These are phyloP conservation scores for Muscidifurax raptorellus DNA, from an alignment of 1,140 invertebrate species.

Conservation along the genomic window DNA sequence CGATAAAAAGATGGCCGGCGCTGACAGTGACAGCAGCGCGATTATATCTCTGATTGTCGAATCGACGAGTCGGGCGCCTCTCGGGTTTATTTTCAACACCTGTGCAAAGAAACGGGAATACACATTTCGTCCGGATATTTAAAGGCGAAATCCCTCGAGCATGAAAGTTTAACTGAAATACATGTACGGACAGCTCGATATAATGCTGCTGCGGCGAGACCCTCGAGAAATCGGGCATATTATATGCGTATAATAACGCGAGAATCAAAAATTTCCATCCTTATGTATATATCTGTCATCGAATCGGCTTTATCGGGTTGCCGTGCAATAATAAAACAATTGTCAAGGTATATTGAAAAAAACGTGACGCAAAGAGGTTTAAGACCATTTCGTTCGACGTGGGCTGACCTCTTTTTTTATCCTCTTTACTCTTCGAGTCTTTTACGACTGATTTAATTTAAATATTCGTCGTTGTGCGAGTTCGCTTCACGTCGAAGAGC, in stretches of 20 bases:
- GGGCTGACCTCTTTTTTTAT: no score
- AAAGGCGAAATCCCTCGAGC: conserved; percentile 1
- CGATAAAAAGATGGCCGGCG: conserved; percentile 10
- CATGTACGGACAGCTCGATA: not conserved
- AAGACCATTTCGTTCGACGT: no score
- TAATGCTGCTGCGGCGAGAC: not conserved
- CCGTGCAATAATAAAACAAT: not conserved
- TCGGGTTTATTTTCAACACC: not conserved
- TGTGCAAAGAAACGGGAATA: conserved; percentile 27
- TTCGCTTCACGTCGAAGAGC: no score
- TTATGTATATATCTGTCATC: not conserved
- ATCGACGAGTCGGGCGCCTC: not conserved
- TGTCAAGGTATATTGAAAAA: no score
- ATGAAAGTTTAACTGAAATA: not conserved
- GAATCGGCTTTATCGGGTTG: not conserved
- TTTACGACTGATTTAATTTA: no score
- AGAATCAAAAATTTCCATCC: not conserved
- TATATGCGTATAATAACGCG: no score
- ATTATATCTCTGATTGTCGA: conserved; percentile 29
- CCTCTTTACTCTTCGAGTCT: no score
- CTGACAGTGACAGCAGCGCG: not conserved
- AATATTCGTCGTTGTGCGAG: no score
- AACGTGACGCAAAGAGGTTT: not conserved
- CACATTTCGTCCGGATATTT: conserved; percentile 13
- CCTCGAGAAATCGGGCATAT: not conserved